A percentile compares a stretch with the other conserved stretches of the same genome.
These are phyloP conservation scores for Loris lydekkerianus DNA, from an alignment of 2,797 vertebrate species.

Conservation along the genomic window DNA sequence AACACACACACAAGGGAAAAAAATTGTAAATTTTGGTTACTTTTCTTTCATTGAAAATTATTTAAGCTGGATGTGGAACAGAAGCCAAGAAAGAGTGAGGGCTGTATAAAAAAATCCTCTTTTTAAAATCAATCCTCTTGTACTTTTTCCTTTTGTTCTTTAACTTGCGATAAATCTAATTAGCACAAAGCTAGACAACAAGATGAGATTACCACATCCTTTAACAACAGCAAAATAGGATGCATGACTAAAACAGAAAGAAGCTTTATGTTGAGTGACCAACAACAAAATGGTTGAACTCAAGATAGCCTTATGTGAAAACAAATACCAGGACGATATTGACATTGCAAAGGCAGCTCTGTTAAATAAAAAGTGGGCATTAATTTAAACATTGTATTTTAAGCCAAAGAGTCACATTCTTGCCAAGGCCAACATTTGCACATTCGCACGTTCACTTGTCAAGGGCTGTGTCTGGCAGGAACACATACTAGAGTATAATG, in stretches of 20 bases:
- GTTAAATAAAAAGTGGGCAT: neutral
- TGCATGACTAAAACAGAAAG: neutral
- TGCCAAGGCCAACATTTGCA: neutral
- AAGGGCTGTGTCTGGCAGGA: neutral
- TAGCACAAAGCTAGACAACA: neutral
- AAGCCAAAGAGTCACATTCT: neutral
- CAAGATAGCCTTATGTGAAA: slow-evolving; percentile 14
- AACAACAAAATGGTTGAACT: slow-evolving; percentile 18
- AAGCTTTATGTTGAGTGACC: neutral
- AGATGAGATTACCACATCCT: neutral
- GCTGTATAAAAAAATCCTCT: neutral
- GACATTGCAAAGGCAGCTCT: neutral
- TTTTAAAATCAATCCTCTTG: neutral
- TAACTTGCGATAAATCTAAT: slow-evolving; percentile 17
- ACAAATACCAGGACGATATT: neutral
- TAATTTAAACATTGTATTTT: neutral
- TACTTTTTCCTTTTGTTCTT: neutral
- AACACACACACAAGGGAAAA: neutral
- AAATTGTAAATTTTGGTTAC: neutral
- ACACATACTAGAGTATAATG: neutral
- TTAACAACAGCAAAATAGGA: neutral
- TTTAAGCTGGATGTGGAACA: neutral
- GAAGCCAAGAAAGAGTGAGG: neutral
- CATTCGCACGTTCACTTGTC: neutral
- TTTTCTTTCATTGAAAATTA: neutral